phyloP scores from a whole-genome alignment of 2,888 invertebrate species.

The Nomada goodeniana region DNA sequence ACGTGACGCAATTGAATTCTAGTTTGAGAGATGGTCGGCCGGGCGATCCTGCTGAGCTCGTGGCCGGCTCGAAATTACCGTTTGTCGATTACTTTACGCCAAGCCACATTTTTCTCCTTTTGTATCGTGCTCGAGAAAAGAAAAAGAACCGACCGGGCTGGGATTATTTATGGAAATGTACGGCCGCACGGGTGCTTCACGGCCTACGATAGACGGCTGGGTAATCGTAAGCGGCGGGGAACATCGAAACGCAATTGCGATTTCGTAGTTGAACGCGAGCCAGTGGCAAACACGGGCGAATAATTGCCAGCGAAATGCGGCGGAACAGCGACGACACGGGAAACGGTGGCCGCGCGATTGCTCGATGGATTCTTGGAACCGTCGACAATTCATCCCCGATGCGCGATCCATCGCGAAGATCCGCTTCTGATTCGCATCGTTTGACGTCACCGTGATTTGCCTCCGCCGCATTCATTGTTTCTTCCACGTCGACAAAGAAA shows the following conservation, averaged over 20 bases:
- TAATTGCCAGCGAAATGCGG: constrained; percentile 55
- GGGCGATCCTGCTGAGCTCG: constrained; percentile 29
- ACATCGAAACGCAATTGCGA: constrained; percentile 2
- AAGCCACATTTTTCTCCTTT: neutral
- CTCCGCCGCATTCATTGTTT: neutral
- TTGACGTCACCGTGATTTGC: constrained; percentile 16
- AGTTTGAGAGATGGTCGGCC: constrained; percentile 54
- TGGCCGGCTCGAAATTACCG: constrained; percentile 33
- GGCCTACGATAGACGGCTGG: neutral
- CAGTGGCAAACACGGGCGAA: constrained; percentile 27
- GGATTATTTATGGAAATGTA: constrained; percentile 5
- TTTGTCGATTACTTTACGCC: constrained; percentile 39
- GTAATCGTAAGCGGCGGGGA: neutral
- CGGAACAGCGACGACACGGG: constrained; percentile 47
- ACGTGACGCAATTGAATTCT: constrained; percentile 80
- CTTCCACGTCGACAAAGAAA: neutral
- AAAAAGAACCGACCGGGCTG: too few species aligned
- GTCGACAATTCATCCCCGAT: constrained; percentile 71
- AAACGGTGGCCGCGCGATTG: constrained; percentile 53
- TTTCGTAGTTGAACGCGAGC: constrained; percentile 18
- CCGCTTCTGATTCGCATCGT: constrained; percentile 58
- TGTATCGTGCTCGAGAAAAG: neutral
- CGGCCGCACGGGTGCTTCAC: neutral
- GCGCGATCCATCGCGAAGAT: constrained; percentile 72
- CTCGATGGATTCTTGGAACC: constrained; percentile 73